Evolutionary conservation across 2,113 vertebrate genomes (phyloP).

Genomic region (Microtus pennsylvanicus): DNA sequence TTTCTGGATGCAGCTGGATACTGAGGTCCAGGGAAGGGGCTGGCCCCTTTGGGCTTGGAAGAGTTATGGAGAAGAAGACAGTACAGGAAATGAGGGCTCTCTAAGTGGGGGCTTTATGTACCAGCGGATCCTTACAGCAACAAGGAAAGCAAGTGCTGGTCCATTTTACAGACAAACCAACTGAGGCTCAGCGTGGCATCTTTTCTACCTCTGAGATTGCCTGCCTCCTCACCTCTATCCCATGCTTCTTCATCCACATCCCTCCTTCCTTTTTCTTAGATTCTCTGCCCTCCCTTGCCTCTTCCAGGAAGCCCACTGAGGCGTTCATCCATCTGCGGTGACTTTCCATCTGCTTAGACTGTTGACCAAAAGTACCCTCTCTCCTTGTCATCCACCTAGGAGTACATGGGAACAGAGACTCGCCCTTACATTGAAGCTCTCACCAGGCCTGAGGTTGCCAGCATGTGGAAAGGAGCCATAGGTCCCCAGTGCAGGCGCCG

Average conservation of each 20-base stretch:
- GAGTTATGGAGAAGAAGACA: not conserved
- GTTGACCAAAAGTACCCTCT: not conserved
- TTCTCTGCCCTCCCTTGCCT: not conserved
- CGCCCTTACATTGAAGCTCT: not conserved
- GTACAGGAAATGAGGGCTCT: slow-evolving; percentile 62
- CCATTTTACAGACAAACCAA: slow-evolving; percentile 42
- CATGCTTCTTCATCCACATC: too few relatives aligned
- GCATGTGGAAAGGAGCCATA: not conserved
- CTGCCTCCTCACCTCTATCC: too few relatives aligned
- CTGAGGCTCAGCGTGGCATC: not conserved
- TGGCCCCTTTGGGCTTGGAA: not conserved
- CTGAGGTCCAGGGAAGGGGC: not conserved
- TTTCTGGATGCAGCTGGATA: slow-evolving; percentile 75
- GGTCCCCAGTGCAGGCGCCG: not conserved
- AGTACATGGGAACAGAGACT: not conserved
- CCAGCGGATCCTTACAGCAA: not conserved
- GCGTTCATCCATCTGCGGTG: not conserved
- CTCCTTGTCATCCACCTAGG: not conserved
- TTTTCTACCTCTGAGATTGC: not conserved
- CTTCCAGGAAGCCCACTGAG: slow-evolving; percentile 45
- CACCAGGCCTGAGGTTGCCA: not conserved
- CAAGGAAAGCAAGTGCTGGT: not conserved
- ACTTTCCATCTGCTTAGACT: not conserved
- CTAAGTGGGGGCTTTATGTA: not conserved
- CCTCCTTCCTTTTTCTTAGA: not conserved